A percentile compares a stretch with the other conserved stretches of the same genome.
These are phyloP conservation scores for Grapholita molesta DNA, from an alignment of 1,140 invertebrate species.

Conservation along the genomic window DNA sequence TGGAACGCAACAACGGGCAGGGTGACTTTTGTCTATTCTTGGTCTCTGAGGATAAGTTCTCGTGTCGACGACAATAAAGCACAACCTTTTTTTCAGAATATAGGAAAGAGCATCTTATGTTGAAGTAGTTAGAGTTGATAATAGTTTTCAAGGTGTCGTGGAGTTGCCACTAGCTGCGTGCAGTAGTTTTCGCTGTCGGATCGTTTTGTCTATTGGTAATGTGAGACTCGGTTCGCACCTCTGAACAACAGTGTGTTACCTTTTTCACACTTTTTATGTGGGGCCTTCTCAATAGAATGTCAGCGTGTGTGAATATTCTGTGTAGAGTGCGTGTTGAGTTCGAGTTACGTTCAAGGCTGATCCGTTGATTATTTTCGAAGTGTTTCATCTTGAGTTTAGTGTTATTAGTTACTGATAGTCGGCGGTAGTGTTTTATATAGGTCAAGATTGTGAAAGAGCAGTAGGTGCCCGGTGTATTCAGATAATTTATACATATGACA, in stretches of 20 bases:
- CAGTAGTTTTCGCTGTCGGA: slow-evolving; percentile 50
- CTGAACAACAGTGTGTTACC: slow-evolving; percentile 63
- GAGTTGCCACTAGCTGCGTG: slow-evolving; percentile 25
- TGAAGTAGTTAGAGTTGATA: slow-evolving; percentile 27
- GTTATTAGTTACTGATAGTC: neutral
- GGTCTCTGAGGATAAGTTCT: slow-evolving; percentile 69
- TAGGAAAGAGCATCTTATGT: slow-evolving; percentile 39
- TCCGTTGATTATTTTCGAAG: neutral
- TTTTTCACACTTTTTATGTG: slow-evolving; percentile 66
- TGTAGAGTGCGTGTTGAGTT: slow-evolving; percentile 35
- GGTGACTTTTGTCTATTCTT: slow-evolving; percentile 69
- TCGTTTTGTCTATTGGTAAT: slow-evolving; percentile 75
- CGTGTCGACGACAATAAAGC: slow-evolving; percentile 37
- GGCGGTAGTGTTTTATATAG: neutral
- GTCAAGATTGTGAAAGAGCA: too few species aligned
- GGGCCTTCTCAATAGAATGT: slow-evolving; percentile 41
- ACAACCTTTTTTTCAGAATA: slow-evolving; percentile 28
- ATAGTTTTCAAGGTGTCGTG: slow-evolving; percentile 6
- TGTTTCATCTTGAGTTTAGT: neutral
- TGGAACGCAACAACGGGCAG: slow-evolving; percentile 27
- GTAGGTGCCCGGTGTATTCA: too few species aligned
- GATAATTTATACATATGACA: too few species aligned
- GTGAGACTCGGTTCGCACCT: slow-evolving; percentile 72
- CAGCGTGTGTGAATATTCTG: slow-evolving; percentile 40
- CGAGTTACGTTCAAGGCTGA: slow-evolving; percentile 36